Base-by-base conservation (phyloP, 2,113 vertebrate species). In the Lasiurus borealis region DNA sequence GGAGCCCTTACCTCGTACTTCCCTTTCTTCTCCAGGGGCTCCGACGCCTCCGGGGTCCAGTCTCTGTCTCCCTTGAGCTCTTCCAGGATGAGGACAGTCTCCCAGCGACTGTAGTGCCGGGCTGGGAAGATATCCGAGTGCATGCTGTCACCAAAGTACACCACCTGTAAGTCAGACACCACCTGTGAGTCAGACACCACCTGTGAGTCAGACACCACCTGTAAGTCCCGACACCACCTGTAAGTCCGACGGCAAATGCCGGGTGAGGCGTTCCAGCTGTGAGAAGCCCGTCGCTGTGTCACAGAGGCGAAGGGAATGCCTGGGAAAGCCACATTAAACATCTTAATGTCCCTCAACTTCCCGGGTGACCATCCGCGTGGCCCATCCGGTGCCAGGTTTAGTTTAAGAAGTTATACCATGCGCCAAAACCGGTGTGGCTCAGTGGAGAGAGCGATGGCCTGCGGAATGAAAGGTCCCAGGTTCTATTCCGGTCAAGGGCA, bases 61-160 rank as follows among this genome's bases (percentile, higher is more conserved):
- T 98, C 97, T 48, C 98, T 97, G 78, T 99, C 99, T 15, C 98
- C 99, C 97, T 98, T 98, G 98, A 99, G 99, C 97, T 99, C 99
- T 97, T 99, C 99, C 68, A 99, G 98, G 88, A 99, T 98, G 97
- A 99, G 99, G 97, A 99, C 99, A 0, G 99, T 99, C 97, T 99
- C 99, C 99, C 99, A 99, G 90, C 99, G 99, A 89, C 98, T 99
- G 85, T 99, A 99, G 96, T 98, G 99, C 97, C 2, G 98, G 71
- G 99, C 99, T 64, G 99, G 99, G 96, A 99, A 99, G 98, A 99
- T 99, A 98, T 99, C 99, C 18, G 99, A 99, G 95, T 99, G 99
- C 99, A 99, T 99, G 98, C 99, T 99, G 97, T 99, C 99, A 96
- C 99, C 99, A 95, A 99, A 99, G 97, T 99, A 99, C 97, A 99